A percentile compares a stretch with the other conserved stretches of the same genome.
Conservation (phyloP, 2,113 vertebrate species). For the Rattus rattus region DNA sequence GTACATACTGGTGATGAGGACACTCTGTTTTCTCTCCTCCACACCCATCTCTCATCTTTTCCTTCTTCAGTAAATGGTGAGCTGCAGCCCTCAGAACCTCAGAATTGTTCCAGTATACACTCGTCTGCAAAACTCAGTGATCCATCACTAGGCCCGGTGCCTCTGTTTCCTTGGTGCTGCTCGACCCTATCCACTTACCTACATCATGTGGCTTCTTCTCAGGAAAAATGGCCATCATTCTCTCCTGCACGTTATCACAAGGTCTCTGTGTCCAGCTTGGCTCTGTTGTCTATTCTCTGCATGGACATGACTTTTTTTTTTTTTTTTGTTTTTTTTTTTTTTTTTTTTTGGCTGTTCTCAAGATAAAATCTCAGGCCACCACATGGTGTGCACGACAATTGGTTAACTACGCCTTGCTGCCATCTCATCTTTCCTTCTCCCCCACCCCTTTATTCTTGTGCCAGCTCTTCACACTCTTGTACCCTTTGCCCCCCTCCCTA, state of each 20-base stretch:
- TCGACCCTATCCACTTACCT: neutral
- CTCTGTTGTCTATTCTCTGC: neutral
- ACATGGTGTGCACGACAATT: fast-evolving
- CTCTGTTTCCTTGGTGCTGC: neutral
- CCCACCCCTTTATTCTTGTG: neutral
- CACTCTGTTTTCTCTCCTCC: fast-evolving
- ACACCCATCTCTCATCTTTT: neutral
- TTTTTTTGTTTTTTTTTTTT: too few species aligned
- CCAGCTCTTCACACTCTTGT: neutral
- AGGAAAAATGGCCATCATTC: neutral
- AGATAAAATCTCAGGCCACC: neutral
- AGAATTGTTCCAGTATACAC: neutral
- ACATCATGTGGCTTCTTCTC: neutral
- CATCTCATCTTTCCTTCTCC: neutral
- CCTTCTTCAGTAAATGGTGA: neutral
- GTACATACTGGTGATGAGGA: neutral
- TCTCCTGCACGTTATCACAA: neutral
- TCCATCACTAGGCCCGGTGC: neutral
- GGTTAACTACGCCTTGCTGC: neutral
- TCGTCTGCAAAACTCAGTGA: neutral
- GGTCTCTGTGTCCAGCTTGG: neutral
- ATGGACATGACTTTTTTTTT: neutral
- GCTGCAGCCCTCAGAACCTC: neutral
- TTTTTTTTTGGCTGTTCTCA: neutral
- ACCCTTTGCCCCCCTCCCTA: neutral